Evolutionary conservation across 92 coral and sea anemone species (phyloP).

Genomic region (Virgularia gustaviana): DNA sequence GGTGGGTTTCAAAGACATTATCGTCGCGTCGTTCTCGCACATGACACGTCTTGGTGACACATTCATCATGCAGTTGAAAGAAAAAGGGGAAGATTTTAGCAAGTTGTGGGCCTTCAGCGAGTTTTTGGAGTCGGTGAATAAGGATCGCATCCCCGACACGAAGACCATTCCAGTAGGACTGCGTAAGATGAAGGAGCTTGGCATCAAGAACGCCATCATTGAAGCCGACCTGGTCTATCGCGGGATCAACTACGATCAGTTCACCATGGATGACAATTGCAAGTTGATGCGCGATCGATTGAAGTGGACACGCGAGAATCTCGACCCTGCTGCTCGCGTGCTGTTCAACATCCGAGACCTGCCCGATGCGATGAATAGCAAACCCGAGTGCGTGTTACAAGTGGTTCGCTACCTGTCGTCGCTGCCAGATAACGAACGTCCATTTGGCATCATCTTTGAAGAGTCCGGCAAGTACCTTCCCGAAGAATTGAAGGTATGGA

Average conservation of each 20-base stretch:
- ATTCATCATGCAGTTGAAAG: constrained; percentile 52
- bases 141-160: constrained; percentile 52
- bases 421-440: constrained; percentile 48
- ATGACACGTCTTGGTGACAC: constrained; percentile 86
- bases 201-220: constrained; percentile 59
- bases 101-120: constrained; percentile 73
- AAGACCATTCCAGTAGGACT: constrained; percentile 67
- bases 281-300: constrained; percentile 46
- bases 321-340: constrained; percentile 49
- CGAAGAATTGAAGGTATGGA: constrained; percentile 71
- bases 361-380: constrained; percentile 51
- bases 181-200: constrained; percentile 60
- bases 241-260: constrained; percentile 62
- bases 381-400: constrained; percentile 48
- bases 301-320: constrained; percentile 58
- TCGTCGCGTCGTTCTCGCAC: constrained; percentile 81
- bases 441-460: constrained; percentile 61
- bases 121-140: constrained; percentile 61
- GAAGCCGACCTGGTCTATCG: constrained; percentile 69
- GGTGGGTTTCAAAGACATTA: constrained; percentile 70
- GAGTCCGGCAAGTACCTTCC: constrained; percentile 72
- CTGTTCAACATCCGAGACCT: constrained; percentile 59
- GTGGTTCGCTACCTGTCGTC: constrained; percentile 54
- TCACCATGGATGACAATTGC: constrained; percentile 54
- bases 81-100: constrained; percentile 69